Percentiles rank a stretch among this genome's conserved stretches.
phyloP scores from a whole-genome alignment of 2,797 vertebrate species.

The Protonibea diacanthus region DNA sequence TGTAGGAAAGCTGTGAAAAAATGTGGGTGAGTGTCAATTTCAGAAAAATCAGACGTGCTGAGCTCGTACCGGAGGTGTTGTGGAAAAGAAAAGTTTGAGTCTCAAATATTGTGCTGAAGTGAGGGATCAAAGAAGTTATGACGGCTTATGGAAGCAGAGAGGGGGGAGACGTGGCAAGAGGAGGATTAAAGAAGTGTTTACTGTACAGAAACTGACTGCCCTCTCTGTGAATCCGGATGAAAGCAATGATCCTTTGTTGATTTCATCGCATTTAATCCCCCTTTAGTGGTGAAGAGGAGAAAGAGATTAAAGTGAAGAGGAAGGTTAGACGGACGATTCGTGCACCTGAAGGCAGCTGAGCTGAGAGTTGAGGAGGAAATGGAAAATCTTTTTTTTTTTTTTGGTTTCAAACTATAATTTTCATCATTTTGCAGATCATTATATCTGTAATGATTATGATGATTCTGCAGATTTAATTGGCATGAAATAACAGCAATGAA shows the following conservation, averaged over 20 bases:
- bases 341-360: not conserved
- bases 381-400: not conserved
- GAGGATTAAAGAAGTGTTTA: conserved; percentile 20
- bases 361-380: not conserved
- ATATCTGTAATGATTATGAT: not conserved
- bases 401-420: not conserved
- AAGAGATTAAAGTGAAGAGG: conserved; percentile 19
- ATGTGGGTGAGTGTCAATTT: not conserved
- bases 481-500: not conserved
- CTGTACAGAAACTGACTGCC: not conserved
- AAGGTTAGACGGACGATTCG: not conserved
- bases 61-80: not conserved
- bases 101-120: not conserved
- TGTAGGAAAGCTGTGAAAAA: not conserved
- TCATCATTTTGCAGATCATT: not conserved
- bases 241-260: conserved; percentile 12
- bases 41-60: not conserved
- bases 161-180: not conserved
- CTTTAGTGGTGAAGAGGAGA: not conserved
- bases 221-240: conserved; percentile 15
- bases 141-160: not conserved
- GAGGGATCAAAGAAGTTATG: conserved; percentile 13
- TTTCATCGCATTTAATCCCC: conserved; percentile 29
- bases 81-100: conserved; percentile 9
- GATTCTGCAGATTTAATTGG: not conserved